A percentile compares a stretch with the other conserved stretches of the same genome.
These are phyloP conservation scores for Athene cunicularia DNA, from an alignment of 2,113 vertebrate species.

Conservation along the genomic window DNA sequence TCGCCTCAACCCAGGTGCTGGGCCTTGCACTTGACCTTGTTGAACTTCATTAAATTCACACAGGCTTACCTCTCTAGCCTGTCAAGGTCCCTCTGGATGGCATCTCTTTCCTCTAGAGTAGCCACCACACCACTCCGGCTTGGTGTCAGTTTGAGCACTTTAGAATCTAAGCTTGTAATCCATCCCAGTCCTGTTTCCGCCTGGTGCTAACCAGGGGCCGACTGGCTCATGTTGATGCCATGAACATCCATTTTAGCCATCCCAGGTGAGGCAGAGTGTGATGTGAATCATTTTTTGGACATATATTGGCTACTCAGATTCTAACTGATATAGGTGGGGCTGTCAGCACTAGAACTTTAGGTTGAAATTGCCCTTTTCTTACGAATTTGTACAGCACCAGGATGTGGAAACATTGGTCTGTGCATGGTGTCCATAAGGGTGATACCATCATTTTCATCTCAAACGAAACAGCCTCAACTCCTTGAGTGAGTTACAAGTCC, in stretches of 20 bases:
- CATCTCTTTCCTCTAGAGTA: background rate
- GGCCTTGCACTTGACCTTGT: background rate
- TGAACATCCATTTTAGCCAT: background rate
- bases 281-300: background rate
- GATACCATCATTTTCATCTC: background rate
- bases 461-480: background rate
- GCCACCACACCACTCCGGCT: background rate
- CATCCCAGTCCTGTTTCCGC: background rate
- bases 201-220: no score
- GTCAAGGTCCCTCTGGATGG: background rate
- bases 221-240: background rate
- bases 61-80: background rate
- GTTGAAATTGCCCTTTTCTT: background rate
- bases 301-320: no score
- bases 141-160: background rate
- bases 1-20: background rate
- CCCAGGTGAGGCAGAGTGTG: background rate
- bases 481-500: background rate
- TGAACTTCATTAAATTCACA: background rate
- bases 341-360: rapidly evolving
- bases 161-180: background rate
- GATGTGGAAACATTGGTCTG: background rate
- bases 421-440: background rate
- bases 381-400: no score
- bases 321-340: background rate